Evolutionary conservation across 1,140 invertebrate species (phyloP).

Genomic region (Tetramorium simillimum): DNA sequence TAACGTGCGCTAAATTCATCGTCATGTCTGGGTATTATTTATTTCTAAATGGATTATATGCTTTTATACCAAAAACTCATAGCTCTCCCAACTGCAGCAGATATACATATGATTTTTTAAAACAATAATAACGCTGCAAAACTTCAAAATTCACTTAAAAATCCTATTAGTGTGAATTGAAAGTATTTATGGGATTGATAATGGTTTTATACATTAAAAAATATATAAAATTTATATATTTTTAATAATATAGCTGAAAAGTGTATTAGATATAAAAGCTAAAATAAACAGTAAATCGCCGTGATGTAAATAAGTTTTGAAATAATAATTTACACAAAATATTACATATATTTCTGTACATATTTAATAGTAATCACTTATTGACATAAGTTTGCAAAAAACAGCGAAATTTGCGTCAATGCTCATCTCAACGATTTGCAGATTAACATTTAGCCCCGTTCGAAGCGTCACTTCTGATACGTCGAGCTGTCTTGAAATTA

Average conservation of each 20-base stretch:
- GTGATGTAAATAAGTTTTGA: neutral
- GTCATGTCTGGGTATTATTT: constrained; percentile 36
- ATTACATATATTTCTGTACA: no score
- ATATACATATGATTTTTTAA: neutral
- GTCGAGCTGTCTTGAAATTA: constrained; percentile 15
- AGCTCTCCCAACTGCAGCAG: neutral
- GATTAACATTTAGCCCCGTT: neutral
- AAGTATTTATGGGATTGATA: neutral
- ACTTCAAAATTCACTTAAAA: neutral
- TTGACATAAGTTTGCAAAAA: neutral
- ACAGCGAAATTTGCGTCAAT: neutral
- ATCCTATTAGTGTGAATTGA: neutral
- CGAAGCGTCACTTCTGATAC: neutral
- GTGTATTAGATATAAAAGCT: neutral
- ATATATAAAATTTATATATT: neutral
- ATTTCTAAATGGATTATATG: constrained; percentile 45
- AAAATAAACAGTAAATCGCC: neutral
- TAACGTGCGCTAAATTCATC: constrained; percentile 38
- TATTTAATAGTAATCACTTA: neutral
- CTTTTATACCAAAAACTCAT: constrained; percentile 26
- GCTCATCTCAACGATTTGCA: neutral
- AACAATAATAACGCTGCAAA: constrained; percentile 5
- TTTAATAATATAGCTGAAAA: neutral
- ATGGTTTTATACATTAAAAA: neutral
- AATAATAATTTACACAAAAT: neutral